Evolutionary conservation across 2,113 vertebrate genomes (phyloP), one percentile per base, ranked within the genome.

Genomic region (Lates calcarifer): DNA sequence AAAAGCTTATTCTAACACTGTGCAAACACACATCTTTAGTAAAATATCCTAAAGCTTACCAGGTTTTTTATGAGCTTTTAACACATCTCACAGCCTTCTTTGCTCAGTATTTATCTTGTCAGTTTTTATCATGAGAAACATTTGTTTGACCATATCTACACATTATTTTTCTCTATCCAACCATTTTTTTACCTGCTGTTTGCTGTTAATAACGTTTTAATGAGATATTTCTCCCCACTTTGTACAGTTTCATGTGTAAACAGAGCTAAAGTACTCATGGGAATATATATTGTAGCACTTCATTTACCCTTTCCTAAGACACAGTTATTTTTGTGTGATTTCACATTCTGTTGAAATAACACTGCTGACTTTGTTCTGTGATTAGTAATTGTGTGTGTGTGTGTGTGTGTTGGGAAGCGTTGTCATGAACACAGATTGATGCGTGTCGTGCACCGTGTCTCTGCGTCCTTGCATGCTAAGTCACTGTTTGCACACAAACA

Each of bases 401-500:
- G 56, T 57, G 65, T 51, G 67, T 60, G 70, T 68, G 65, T 29
- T 20, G 31, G 0, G 2, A 14, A 29, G 6, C 68, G 69, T 78
- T 56, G 62, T 74, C 79, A 31, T 70, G 60, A 72, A 79, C 74
- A 74, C 70, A 73, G 53, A 63, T 13, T 13, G 43, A 81, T 33
- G 69, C 28, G 29, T 22, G 70, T 56, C 26, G 33, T 56, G 58
- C 69, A 13, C 33, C 10, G 15, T 24, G 67, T 49, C 75, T 71
- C 61, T 17, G 70, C 24, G 60, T 82, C 79, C 78, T 20, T 72
- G 71, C 84, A 60, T 82, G 82, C 60, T 51, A 33, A 84, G 28
- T 72, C 84, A 77, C 74, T 92, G 91, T 93, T 92, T 90, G 82
- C 86, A 91, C 87, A 92, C 89, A 92, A 93, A 89, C 85, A 92